Evolutionary conservation across 1,140 invertebrate genomes (phyloP).

Genomic region (Cyclina sinensis): DNA sequence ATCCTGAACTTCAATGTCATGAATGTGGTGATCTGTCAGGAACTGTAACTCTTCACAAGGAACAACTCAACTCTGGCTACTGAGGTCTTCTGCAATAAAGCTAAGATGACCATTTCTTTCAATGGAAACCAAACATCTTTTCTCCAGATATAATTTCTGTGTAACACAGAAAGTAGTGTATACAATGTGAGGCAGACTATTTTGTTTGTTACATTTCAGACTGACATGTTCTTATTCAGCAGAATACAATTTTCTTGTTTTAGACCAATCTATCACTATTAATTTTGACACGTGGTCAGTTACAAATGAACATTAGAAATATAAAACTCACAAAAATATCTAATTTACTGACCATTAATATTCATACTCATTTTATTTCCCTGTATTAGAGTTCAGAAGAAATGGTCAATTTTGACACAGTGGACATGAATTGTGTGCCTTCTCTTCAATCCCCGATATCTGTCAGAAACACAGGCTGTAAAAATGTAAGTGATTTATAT

Average conservation of each 20-base stretch:
- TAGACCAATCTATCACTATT: conserved; percentile 53
- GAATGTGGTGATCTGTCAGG: too few species aligned
- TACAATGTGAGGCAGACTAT: too few species aligned
- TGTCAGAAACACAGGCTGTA: neutral
- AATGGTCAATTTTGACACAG: conserved; percentile 52
- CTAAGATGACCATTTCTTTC: too few species aligned
- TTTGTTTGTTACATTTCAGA: too few species aligned
- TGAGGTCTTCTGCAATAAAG: too few species aligned
- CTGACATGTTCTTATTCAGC: too few species aligned
- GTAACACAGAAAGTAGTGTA: too few species aligned
- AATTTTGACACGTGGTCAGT: conserved; percentile 60
- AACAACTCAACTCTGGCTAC: too few species aligned
- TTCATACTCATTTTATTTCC: conserved; percentile 62
- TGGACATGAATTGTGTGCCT: conserved; percentile 37
- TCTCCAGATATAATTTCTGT: too few species aligned
- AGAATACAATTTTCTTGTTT: neutral
- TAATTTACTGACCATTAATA: conserved; percentile 55
- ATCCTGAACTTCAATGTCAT: too few species aligned
- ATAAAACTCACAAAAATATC: conserved; percentile 63
- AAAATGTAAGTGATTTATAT: conserved; percentile 30
- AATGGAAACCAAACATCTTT: too few species aligned
- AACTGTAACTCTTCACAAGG: too few species aligned
- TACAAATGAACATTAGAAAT: conserved; percentile 62
- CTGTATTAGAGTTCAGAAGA: conserved; percentile 49
- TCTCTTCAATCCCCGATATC: neutral